phyloP scores from a whole-genome alignment of 2,797 vertebrate species.

The Limosa lapponica region DNA sequence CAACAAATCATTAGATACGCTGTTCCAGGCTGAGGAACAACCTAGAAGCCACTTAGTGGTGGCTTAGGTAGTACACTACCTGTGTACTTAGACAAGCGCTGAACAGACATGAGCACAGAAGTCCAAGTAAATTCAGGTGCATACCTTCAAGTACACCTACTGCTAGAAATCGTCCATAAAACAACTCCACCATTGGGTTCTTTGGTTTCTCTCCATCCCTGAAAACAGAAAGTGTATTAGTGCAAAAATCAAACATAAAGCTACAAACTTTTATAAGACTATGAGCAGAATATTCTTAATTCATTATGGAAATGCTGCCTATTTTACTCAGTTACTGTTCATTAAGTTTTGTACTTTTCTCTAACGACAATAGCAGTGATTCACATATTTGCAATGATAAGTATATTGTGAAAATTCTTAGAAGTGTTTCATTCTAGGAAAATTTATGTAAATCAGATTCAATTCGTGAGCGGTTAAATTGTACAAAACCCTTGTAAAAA shows the following conservation, averaged over 20 bases:
- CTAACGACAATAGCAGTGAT: not conserved
- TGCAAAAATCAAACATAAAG: not conserved
- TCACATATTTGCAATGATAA: not conserved
- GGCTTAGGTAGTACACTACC: too few species aligned
- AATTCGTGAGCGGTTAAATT: not conserved
- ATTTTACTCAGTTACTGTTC: not conserved
- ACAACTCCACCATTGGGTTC: conserved; percentile 98
- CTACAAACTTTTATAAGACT: not conserved
- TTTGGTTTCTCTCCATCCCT: conserved; percentile 98
- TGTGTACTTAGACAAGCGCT: not conserved
- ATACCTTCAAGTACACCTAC: conserved; percentile 97
- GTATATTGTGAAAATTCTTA: not conserved
- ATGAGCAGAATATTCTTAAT: not conserved
- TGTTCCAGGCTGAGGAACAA: not conserved
- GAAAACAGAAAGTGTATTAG: not conserved
- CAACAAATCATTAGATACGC: not conserved
- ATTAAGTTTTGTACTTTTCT: not conserved
- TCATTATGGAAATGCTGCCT: not conserved
- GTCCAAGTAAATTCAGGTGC: not conserved
- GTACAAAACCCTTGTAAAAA: not conserved
- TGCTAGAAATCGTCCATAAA: conserved; percentile 95
- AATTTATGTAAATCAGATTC: not conserved
- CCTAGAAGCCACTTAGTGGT: not conserved
- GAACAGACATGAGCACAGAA: not conserved
- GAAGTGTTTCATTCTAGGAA: not conserved